These are phyloP conservation scores for Azemiops feae DNA, from an alignment of 2,113 vertebrate species.

Conservation along the genomic window DNA sequence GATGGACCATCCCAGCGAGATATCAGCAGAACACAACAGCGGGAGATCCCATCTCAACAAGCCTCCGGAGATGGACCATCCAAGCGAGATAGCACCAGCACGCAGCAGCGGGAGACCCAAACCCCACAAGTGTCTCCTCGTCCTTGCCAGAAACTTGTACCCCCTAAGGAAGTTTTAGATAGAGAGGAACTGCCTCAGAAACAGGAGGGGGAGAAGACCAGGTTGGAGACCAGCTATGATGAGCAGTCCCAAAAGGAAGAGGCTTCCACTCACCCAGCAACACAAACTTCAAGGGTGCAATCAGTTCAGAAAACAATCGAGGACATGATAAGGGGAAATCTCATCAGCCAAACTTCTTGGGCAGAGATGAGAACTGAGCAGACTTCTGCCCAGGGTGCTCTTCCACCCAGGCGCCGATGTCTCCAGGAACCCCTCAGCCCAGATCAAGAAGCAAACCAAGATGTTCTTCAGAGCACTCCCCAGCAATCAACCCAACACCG, in stretches of 20 bases:
- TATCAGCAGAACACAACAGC: fast-evolving
- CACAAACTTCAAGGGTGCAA: not conserved
- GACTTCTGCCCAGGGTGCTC: not conserved
- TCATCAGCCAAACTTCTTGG: not conserved
- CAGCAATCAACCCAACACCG: not conserved
- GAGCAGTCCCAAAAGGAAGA: not conserved
- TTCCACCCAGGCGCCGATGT: not conserved
- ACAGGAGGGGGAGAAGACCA: not conserved
- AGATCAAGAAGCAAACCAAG: constrained; percentile 10
- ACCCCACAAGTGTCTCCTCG: not conserved
- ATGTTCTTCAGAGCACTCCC: not conserved
- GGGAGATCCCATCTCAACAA: not conserved
- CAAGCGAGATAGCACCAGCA: fast-evolving
- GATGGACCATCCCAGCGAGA: too few relatives aligned
- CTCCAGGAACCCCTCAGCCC: not conserved
- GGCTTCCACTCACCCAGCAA: not conserved
- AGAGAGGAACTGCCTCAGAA: not conserved
- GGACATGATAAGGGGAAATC: not conserved
- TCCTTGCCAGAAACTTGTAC: not conserved
- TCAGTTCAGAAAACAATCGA: not conserved
- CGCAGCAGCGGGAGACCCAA: not conserved
- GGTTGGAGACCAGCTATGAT: not conserved
- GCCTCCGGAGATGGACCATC: not conserved
- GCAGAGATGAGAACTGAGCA: not conserved
- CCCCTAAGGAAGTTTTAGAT: not conserved